phyloP scores from a whole-genome alignment of 2,888 invertebrate genomes.

The Zhengitettix transpicula region DNA sequence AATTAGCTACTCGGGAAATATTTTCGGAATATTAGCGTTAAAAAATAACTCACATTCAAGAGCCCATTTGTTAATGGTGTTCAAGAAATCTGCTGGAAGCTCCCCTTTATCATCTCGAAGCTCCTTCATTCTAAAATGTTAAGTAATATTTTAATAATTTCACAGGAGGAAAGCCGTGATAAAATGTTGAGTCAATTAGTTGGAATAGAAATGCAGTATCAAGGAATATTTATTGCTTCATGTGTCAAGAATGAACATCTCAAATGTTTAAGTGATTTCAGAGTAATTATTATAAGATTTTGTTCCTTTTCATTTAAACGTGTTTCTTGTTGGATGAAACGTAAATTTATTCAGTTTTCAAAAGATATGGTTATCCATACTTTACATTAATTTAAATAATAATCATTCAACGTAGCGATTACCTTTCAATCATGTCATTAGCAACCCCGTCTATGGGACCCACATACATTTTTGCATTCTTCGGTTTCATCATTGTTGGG shows the following conservation, averaged over 20 bases:
- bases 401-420: not conserved
- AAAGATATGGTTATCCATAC: too few relatives aligned
- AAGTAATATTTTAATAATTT: not conserved
- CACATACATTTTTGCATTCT: slow-evolving; percentile 34
- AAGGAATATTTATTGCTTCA: not conserved
- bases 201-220: not conserved
- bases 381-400: too few relatives aligned
- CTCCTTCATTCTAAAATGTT: slow-evolving; percentile 23
- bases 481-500: slow-evolving; percentile 46
- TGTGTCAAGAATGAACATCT: too few relatives aligned
- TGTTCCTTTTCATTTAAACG: not conserved
- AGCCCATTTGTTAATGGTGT: slow-evolving; percentile 43
- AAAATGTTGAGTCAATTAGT: not conserved
- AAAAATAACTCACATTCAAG: slow-evolving; percentile 32
- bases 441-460: slow-evolving; percentile 33
- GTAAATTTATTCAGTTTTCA: too few relatives aligned
- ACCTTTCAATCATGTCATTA: slow-evolving; percentile 11
- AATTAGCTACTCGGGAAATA: too few relatives aligned
- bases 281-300: not conserved
- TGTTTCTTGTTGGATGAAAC: too few relatives aligned
- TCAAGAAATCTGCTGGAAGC: slow-evolving; percentile 29
- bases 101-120: slow-evolving; percentile 22
- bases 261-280: too few relatives aligned
- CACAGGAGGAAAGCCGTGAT: too few relatives aligned
- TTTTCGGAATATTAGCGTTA: too few relatives aligned